A percentile compares a stretch with the other conserved stretches of the same genome.
Conservation (phyloP, 1,140 invertebrate genomes). For the Drosophila subobscura region DNA sequence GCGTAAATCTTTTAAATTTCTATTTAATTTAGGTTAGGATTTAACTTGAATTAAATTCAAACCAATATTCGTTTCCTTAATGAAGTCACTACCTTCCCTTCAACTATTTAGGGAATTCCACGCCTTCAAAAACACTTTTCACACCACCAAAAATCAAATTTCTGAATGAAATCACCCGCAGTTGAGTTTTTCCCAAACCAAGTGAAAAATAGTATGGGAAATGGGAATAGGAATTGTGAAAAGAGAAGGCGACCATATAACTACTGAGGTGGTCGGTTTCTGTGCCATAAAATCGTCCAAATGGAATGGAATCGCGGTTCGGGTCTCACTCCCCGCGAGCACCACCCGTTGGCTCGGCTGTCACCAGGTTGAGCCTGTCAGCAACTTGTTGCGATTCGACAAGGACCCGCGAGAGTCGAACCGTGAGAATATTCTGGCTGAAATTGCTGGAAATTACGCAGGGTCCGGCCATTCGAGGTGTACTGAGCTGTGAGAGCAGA, state of each 20-base stretch:
- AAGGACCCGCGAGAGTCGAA: neutral
- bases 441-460: constrained; percentile 29
- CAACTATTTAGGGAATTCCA: constrained; percentile 34
- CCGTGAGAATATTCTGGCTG: constrained; percentile 53
- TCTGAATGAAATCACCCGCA: constrained; percentile 54
- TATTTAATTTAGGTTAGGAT: neutral
- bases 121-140: constrained; percentile 27
- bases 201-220: constrained; percentile 26
- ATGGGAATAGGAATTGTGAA: constrained; percentile 17
- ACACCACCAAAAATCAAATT: constrained; percentile 28
- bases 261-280: constrained; percentile 78
- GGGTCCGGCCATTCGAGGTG: neutral
- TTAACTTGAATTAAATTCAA: neutral
- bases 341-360: constrained; percentile 2
- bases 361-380: constrained; percentile 20
- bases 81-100: neutral
- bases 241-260: constrained; percentile 41
- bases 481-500: constrained; percentile 7
- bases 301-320: no score
- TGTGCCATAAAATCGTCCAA: constrained; percentile 53
- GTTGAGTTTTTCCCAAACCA: constrained; percentile 45
- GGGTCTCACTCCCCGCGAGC: constrained; percentile 7
- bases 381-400: constrained; percentile 51
- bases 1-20: no score
- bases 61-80: neutral